Conservation (phyloP, 1,140 invertebrate species). For the Eufriesea mexicana region DNA sequence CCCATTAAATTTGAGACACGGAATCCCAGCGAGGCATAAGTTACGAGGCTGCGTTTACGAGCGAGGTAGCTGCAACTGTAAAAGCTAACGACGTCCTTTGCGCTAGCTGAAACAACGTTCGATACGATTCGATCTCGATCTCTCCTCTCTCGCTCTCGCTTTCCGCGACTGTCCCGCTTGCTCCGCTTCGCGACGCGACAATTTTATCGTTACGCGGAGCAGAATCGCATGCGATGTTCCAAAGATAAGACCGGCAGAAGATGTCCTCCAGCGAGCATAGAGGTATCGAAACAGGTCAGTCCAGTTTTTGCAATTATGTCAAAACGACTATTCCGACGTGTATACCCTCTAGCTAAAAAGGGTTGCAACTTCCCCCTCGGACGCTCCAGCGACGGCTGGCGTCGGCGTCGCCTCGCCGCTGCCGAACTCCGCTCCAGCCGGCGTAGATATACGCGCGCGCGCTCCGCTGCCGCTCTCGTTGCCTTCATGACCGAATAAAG, state of each 20-base stretch:
- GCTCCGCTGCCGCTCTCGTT: conserved; percentile 47
- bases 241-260: conserved; percentile 41
- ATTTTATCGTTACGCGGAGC: conserved; percentile 37
- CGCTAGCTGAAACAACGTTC: conserved; percentile 12
- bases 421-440: not conserved
- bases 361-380: conserved; percentile 32
- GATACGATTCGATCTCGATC: conserved; percentile 35
- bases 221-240: conserved; percentile 34
- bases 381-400: not conserved
- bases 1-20: not conserved
- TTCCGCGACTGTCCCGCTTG: too few relatives aligned
- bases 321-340: conserved; percentile 44
- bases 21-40: not conserved
- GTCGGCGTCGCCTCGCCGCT: not conserved
- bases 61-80: conserved; percentile 9
- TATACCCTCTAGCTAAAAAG: conserved; percentile 50
- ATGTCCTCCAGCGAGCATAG: conserved; percentile 48
- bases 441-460: not conserved
- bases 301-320: conserved; percentile 55
- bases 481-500: conserved; percentile 67
- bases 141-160: not conserved
- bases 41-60: conserved; percentile 11
- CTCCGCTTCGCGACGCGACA: conserved; percentile 16
- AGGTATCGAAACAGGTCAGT: conserved; percentile 50
- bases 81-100: conserved; percentile 15